phyloP scores from a whole-genome alignment of 2,888 invertebrate species.

The Aphodius sticticus region DNA sequence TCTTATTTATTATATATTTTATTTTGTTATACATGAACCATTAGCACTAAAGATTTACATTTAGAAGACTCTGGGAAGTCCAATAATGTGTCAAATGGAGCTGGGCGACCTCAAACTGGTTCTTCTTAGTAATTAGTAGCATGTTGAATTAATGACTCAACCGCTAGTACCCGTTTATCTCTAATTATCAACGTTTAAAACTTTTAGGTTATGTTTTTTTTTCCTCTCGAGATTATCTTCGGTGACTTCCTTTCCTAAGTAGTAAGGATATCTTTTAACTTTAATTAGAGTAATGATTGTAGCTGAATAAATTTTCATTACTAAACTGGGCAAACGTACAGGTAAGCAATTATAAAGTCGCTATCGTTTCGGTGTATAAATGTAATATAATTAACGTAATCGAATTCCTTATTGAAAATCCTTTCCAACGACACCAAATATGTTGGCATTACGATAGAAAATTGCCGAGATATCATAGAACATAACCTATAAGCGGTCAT shows the following conservation, averaged over 20 bases:
- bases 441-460: neutral
- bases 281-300: neutral
- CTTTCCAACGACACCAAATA: slow-evolving; percentile 10
- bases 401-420: neutral
- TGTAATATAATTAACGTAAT: slow-evolving; percentile 4
- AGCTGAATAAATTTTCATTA: neutral
- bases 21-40: neutral
- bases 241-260: neutral
- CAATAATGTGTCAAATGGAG: neutral
- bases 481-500: neutral
- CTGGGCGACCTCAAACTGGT: neutral
- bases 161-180: neutral
- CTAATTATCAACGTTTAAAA: slow-evolving; percentile 4
- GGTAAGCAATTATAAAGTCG: neutral
- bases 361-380: neutral
- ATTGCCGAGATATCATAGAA: neutral
- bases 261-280: neutral
- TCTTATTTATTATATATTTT: neutral
- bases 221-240: neutral
- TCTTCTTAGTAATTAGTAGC: neutral
- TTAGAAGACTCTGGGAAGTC: neutral
- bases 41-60: neutral
- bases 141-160: neutral
- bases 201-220: neutral
- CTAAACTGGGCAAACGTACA: neutral